Evolutionary conservation across 2,797 vertebrate genomes (phyloP).

Genomic region (Thalassophryne amazonica): DNA sequence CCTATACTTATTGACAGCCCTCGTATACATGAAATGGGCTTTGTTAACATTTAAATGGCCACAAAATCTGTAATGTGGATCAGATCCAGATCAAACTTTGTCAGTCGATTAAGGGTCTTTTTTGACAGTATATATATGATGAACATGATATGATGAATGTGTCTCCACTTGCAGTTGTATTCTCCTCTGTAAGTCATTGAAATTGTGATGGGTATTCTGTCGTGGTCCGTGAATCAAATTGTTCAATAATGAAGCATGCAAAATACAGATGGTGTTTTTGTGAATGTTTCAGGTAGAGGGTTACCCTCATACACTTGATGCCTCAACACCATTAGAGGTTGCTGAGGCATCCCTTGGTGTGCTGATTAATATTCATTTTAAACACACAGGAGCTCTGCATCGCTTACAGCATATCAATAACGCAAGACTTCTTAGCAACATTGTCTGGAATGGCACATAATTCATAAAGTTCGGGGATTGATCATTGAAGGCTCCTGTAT

Average conservation of each 20-base stretch:
- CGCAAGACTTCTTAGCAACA: slow-evolving; percentile 20
- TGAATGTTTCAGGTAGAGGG: slow-evolving; percentile 43
- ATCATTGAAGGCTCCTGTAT: background rate
- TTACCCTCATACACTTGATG: slow-evolving; percentile 39
- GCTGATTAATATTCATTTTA: slow-evolving; percentile 61
- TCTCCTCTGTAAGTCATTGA: slow-evolving; percentile 7
- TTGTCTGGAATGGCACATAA: slow-evolving; percentile 45
- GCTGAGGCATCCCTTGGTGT: slow-evolving; percentile 49
- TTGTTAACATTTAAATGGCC: too few relatives aligned
- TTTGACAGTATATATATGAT: too few relatives aligned
- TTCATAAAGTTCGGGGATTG: slow-evolving; percentile 43
- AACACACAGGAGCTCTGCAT: slow-evolving; percentile 31
- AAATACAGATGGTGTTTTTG: slow-evolving; percentile 49
- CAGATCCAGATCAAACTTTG: too few relatives aligned
- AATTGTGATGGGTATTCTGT: slow-evolving; percentile 32
- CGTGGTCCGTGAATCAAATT: slow-evolving; percentile 35
- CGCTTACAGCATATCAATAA: slow-evolving; percentile 52
- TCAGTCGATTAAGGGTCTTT: too few relatives aligned
- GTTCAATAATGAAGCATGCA: slow-evolving; percentile 44
- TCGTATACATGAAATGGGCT: too few relatives aligned
- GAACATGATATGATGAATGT: too few relatives aligned
- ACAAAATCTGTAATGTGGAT: too few relatives aligned
- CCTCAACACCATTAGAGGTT: slow-evolving; percentile 42
- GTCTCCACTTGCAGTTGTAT: background rate
- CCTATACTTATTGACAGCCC: too few relatives aligned